These are phyloP conservation scores for Panzeria rudis DNA, from an alignment of 2,888 invertebrate genomes.

Conservation along the genomic window DNA sequence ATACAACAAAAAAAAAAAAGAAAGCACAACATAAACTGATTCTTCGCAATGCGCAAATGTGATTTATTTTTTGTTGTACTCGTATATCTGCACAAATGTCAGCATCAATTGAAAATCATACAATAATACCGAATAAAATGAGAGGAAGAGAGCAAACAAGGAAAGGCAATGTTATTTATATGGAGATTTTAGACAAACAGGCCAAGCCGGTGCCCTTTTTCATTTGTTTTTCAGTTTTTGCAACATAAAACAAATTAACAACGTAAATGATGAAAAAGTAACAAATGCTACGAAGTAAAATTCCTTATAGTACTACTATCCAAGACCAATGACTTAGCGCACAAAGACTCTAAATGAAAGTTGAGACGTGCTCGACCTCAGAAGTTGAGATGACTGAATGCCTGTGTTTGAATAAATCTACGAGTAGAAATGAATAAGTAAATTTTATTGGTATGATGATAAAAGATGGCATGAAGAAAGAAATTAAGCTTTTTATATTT, in stretches of 20 bases:
- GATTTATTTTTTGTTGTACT: conserved; percentile 77
- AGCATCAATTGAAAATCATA: conserved; percentile 77
- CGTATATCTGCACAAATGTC: conserved; percentile 77
- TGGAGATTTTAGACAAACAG: conserved; percentile 51
- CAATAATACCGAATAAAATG: conserved; percentile 37
- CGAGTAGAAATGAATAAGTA: conserved; percentile 19
- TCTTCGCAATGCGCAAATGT: conserved; percentile 79
- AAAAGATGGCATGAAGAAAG: not conserved
- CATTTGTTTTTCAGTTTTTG: conserved; percentile 36
- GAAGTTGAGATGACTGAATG: conserved; percentile 17
- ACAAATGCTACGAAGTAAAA: conserved; percentile 46
- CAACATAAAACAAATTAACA: conserved; percentile 64
- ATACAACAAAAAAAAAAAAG: conserved; percentile 1
- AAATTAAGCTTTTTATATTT: conserved; percentile 5
- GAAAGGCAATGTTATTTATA: conserved; percentile 38
- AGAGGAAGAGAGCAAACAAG: conserved; percentile 16
- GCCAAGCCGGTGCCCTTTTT: conserved; percentile 41
- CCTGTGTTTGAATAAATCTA: conserved; percentile 1
- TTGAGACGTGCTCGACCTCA: conserved; percentile 78
- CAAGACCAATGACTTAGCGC: not conserved
- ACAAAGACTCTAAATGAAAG: conserved; percentile 76
- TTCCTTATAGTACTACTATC: not conserved
- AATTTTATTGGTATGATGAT: conserved; percentile 10
- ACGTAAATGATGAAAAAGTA: conserved; percentile 61
- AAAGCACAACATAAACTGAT: conserved; percentile 75